A percentile compares a stretch with the other conserved stretches of the same genome.
These are phyloP conservation scores for Halocynthia roretzi DNA, from an alignment of 23 tunicate genomes.

Conservation along the genomic window DNA sequence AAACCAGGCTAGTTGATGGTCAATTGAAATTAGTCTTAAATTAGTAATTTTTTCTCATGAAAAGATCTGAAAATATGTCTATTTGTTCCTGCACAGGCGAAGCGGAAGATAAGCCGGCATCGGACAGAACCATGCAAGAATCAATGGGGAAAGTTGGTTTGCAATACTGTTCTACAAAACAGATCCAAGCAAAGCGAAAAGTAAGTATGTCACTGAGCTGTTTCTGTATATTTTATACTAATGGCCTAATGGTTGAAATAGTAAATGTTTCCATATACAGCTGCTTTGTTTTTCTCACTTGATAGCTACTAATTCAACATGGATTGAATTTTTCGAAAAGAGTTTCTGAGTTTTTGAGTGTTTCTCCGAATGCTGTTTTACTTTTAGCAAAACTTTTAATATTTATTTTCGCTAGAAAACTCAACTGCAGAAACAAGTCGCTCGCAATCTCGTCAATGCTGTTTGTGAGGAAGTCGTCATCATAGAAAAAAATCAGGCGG, in stretches of 20 bases:
- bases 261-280: too few species aligned
- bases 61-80: neutral
- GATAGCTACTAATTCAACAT: too few species aligned
- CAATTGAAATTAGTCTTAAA: neutral
- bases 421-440: conserved; percentile 18
- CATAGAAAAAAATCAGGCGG: conserved; percentile 40
- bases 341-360: too few species aligned
- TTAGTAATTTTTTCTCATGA: neutral
- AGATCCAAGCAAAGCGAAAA: conserved; percentile 12
- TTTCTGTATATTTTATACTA: too few species aligned
- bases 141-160: conserved; percentile 71
- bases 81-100: too few species aligned
- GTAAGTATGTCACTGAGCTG: conserved; percentile 11
- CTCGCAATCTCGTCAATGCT: conserved; percentile 30
- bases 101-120: conserved; percentile 16
- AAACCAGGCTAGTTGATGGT: conserved; percentile 7
- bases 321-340: too few species aligned
- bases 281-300: too few species aligned
- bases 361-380: neutral
- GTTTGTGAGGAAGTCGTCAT: conserved; percentile 36
- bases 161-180: conserved; percentile 32
- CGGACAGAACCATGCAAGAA: conserved; percentile 30
- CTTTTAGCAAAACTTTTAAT: neutral
- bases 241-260: too few species aligned
- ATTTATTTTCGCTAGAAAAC: conserved; percentile 16